Percentiles rank a stretch among this genome's conserved stretches.
phyloP scores from a whole-genome alignment of 35 echinoderm and acorn worm genomes.

The Apostichopus parvimensis region DNA sequence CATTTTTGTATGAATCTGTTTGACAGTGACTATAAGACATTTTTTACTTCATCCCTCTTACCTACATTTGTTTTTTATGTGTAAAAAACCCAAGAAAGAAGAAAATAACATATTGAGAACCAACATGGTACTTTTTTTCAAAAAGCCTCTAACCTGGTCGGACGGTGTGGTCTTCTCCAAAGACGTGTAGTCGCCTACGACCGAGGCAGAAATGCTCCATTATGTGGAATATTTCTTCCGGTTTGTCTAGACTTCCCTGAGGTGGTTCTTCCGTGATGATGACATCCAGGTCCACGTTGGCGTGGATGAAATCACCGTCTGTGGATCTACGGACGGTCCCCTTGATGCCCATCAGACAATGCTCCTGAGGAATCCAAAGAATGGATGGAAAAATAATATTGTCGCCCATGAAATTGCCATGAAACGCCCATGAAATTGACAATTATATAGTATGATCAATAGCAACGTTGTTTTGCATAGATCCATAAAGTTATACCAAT shows the following conservation, averaged over 20 bases:
- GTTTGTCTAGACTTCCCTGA: slow-evolving; percentile 85
- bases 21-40: no score
- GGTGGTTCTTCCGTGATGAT: slow-evolving; percentile 91
- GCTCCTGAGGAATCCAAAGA: slow-evolving; percentile 61
- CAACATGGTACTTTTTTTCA: neutral
- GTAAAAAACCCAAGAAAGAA: no score
- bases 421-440: no score
- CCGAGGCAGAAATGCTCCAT: slow-evolving; percentile 98
- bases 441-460: no score
- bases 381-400: neutral
- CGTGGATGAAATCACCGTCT: slow-evolving; percentile 97
- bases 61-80: no score
- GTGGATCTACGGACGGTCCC: slow-evolving; percentile 88
- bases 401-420: neutral
- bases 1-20: no score
- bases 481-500: no score
- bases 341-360: slow-evolving; percentile 97
- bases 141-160: slow-evolving; percentile 74
- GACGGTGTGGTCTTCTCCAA: slow-evolving; percentile 84
- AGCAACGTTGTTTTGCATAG: no score
- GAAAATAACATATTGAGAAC: no score
- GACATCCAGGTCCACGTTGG: slow-evolving; percentile 94
- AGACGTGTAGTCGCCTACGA: slow-evolving; percentile 76
- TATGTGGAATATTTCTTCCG: slow-evolving; percentile 95
- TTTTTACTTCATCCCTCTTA: no score